Evolutionary conservation across 2,888 invertebrate genomes (phyloP).

Genomic region (Erpobdella octoculata): DNA sequence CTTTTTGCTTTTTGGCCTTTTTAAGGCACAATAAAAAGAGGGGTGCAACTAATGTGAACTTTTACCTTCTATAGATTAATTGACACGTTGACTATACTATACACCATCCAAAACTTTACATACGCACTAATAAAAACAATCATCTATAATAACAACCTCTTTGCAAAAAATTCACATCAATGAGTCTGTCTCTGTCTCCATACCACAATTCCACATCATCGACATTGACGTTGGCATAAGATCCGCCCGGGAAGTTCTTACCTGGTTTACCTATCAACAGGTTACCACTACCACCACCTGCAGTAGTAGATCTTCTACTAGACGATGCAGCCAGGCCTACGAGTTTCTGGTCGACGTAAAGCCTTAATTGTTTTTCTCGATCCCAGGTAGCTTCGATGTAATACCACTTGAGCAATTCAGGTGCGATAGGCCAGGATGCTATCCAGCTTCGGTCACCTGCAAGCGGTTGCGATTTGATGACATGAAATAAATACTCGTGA

Average conservation of each 20-base stretch:
- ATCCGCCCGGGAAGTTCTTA: background rate
- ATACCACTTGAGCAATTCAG: conserved; percentile 43
- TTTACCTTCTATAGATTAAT: too few relatives aligned
- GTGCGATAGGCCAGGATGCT: conserved; percentile 34
- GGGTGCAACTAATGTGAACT: too few relatives aligned
- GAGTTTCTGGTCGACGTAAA: conserved; percentile 43
- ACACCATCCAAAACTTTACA: too few relatives aligned
- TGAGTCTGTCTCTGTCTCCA: conserved; percentile 23
- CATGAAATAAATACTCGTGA: too few relatives aligned
- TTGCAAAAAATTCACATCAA: conserved; percentile 1
- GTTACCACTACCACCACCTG: background rate
- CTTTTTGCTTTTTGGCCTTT: too few relatives aligned
- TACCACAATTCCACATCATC: conserved; percentile 27
- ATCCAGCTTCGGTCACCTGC: conserved; percentile 19
- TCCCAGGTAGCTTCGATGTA: conserved; percentile 48
- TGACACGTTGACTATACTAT: too few relatives aligned
- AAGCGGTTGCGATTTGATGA: too few relatives aligned
- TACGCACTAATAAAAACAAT: too few relatives aligned
- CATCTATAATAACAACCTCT: conserved; percentile 16
- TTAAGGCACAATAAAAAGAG: too few relatives aligned
- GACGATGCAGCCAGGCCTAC: conserved; percentile 31
- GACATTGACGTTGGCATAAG: background rate
- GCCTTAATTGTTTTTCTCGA: conserved; percentile 38
- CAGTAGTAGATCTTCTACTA: background rate
- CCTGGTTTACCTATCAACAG: conserved; percentile 2